Base-by-base conservation (phyloP, 2,797 vertebrate species). In the Crocodylus rhombifer region DNA sequence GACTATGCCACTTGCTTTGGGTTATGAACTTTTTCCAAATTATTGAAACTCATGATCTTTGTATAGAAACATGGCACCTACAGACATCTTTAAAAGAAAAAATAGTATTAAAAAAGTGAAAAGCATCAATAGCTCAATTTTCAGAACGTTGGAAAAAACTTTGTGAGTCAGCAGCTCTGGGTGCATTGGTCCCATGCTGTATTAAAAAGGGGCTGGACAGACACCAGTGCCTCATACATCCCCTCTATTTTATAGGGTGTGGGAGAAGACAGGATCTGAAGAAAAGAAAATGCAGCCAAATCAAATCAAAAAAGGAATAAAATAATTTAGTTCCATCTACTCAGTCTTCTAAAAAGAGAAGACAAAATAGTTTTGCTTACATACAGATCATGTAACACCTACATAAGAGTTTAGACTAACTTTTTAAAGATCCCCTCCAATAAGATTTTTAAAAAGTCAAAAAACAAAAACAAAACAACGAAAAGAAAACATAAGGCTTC, bases 241-340 rank as follows among this genome's bases (percentile, higher is more conserved):
- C 83, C 89, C 36, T 55, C 84, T 83, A 71, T 61, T 0, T 0
- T 82, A 80, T 60, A 0, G 0, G 81, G 21, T 86, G 42, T 0
- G 0, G 65, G 76, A 57, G 0, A 0, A 65, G 67, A 77, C 87
- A 65, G 0, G 1, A 15, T 6, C 23, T 25, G 77, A 55, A 18
- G 51, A 20, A 82, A 33, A 57, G 79, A 57, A 95, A 92, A 90
- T 77, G n/a, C 15, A 84, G 78, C 91, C 90, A 89, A 92, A 86
- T 91, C 80, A 90, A 55, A 76, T 56, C 1, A 0, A 5, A 69
- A 56, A 25, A 4, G 2, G 77, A 80, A 76, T 36, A 36, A 36
- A 73, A 71, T 14, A 93, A 74, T 0, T 8, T 33, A 33, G 80
- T 86, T 69, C 14, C 58, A 3, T 78, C 90, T 87, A 71, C 58